Percentiles rank a stretch among this genome's conserved stretches.
These are phyloP conservation scores for Trisateles emortualis DNA, from an alignment of 2,888 invertebrate species.

Conservation along the genomic window DNA sequence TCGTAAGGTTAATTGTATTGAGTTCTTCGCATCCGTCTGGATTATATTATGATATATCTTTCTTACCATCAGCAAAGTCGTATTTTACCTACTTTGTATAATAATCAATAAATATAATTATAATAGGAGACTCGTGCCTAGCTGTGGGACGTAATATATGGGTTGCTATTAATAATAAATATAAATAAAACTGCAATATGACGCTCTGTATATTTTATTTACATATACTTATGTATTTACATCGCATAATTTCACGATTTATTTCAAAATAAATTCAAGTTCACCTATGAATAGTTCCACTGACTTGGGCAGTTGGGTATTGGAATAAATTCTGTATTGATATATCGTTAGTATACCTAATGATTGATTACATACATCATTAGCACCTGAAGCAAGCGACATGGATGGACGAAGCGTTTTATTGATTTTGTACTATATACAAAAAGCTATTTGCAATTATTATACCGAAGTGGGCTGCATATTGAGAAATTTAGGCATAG, in stretches of 20 bases:
- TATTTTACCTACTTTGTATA: too few relatives aligned
- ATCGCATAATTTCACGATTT: conserved; percentile 67
- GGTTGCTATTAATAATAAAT: too few relatives aligned
- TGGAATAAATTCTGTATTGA: conserved; percentile 40
- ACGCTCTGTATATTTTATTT: conserved; percentile 73
- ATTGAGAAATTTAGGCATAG: conserved; percentile 26
- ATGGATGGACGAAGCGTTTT: conserved; percentile 68
- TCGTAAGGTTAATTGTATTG: too few relatives aligned
- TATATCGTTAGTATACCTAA: conserved; percentile 31
- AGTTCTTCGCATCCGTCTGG: too few relatives aligned
- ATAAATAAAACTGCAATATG: conserved; percentile 32
- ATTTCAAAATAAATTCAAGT: conserved; percentile 46
- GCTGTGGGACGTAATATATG: too few relatives aligned
- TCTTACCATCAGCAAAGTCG: too few relatives aligned
- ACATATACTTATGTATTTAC: conserved; percentile 75
- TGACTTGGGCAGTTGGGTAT: conserved; percentile 52
- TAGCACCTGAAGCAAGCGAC: conserved; percentile 73
- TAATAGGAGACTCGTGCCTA: too few relatives aligned
- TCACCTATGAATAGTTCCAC: conserved; percentile 40
- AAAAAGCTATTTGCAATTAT: conserved; percentile 32
- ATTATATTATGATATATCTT: too few relatives aligned
- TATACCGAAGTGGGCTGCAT: conserved; percentile 21
- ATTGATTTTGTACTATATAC: conserved; percentile 64
- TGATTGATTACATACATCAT: conserved; percentile 33
- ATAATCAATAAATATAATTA: not conserved